These are phyloP conservation scores for Siderastrea radians DNA, from an alignment of 92 coral and sea anemone species.

Conservation along the genomic window DNA sequence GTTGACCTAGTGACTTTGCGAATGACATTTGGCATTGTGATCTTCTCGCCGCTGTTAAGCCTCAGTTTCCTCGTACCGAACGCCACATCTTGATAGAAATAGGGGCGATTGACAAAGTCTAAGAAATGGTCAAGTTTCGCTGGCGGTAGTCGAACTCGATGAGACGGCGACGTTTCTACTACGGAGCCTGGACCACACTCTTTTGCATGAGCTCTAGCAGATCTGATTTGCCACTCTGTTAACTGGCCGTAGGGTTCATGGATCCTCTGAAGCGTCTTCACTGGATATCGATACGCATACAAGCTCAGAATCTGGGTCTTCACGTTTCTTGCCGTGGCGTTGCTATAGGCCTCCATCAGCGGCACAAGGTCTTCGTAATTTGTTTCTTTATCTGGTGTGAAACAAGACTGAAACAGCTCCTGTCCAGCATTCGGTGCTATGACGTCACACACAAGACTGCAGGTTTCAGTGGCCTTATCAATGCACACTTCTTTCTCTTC, in stretches of 20 bases:
- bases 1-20: constrained; percentile 82
- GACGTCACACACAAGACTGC: constrained; percentile 70
- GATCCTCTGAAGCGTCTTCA: constrained; percentile 59
- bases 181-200: constrained; percentile 68
- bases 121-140: constrained; percentile 76
- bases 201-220: constrained; percentile 75
- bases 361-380: constrained; percentile 48
- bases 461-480: constrained; percentile 78
- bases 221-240: constrained; percentile 74
- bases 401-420: constrained; percentile 66
- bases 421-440: constrained; percentile 79
- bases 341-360: constrained; percentile 67
- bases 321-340: constrained; percentile 58
- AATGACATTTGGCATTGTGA: constrained; percentile 77
- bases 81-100: constrained; percentile 87
- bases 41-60: constrained; percentile 66
- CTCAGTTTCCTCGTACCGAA: constrained; percentile 75
- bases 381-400: constrained; percentile 22
- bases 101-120: constrained; percentile 78
- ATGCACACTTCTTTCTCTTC: constrained; percentile 74
- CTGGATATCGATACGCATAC: constrained; percentile 71
- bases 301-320: constrained; percentile 74
- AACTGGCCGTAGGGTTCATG: constrained; percentile 72
- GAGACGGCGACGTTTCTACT: constrained; percentile 49
- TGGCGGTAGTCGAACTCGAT: constrained; percentile 68